Conservation (phyloP, 2,113 vertebrate species). For the Crotalus helleri region DNA sequence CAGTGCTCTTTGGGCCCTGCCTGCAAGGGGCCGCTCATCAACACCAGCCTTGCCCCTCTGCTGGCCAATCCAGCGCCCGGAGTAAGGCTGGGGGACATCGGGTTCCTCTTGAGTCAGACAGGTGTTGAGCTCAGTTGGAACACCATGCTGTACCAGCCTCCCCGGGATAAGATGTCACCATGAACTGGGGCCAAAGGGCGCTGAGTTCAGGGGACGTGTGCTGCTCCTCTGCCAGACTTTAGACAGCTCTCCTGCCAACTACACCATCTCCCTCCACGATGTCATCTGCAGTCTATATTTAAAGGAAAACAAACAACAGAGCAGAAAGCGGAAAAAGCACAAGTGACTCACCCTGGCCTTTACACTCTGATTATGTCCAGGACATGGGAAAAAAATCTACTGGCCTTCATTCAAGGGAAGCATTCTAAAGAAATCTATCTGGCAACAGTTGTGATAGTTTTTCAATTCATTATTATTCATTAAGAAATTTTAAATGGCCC, state of each 20-base stretch:
- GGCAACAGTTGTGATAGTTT: no score
- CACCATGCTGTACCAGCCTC: neutral
- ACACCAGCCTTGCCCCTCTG: neutral
- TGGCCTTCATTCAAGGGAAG: neutral
- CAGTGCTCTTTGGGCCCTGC: neutral
- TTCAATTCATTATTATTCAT: neutral
- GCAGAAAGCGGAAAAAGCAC: neutral
- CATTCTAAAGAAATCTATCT: no score
- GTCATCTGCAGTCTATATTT: neutral
- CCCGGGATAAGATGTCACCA: neutral
- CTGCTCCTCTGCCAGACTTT: neutral
- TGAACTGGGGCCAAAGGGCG: neutral
- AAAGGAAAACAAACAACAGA: neutral
- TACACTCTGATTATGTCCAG: neutral
- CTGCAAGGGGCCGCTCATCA: neutral
- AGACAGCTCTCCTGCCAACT: neutral
- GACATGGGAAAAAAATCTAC: neutral
- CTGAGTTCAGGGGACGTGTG: neutral
- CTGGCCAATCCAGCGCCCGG: neutral
- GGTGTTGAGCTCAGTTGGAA: neutral
- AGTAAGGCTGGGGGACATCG: neutral
- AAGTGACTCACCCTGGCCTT: neutral
- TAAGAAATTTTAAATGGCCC: neutral
- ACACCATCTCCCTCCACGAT: neutral
- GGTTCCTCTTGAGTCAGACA: neutral